Percentiles rank a stretch among this genome's conserved stretches.
phyloP scores from a whole-genome alignment of 2,888 invertebrate species.

The Apotomis capreana region DNA sequence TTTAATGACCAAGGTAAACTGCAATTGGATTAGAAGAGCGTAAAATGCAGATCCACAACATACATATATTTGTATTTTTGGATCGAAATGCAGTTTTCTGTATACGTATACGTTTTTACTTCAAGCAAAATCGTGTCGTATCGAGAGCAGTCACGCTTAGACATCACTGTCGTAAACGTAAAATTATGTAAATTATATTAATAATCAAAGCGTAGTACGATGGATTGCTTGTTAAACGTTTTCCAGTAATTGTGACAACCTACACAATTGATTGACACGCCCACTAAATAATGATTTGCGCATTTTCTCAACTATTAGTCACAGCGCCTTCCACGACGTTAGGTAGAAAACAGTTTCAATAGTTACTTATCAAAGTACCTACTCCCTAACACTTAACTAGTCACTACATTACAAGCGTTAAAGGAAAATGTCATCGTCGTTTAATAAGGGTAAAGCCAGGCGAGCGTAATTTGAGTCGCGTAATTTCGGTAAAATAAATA shows the following conservation, averaged over 20 bases:
- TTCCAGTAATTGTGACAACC: slow-evolving; percentile 18
- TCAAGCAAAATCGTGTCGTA: neutral
- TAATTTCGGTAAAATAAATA: too few relatives aligned
- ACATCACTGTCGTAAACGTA: neutral
- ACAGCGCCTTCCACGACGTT: neutral
- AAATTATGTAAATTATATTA: neutral
- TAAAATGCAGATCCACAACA: neutral
- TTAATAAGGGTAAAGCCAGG: too few relatives aligned
- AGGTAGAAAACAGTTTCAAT: neutral
- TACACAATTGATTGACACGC: slow-evolving; percentile 5
- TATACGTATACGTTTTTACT: neutral
- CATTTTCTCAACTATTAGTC: slow-evolving; percentile 14
- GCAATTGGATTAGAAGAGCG: neutral
- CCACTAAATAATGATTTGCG: neutral
- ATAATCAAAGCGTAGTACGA: neutral
- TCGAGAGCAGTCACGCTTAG: neutral
- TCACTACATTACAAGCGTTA: neutral
- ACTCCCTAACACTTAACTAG: neutral
- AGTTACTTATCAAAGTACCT: neutral
- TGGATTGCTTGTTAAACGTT: slow-evolving; percentile 10
- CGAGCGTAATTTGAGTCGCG: too few relatives aligned
- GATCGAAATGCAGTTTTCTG: neutral
- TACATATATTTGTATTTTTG: neutral
- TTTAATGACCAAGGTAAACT: slow-evolving; percentile 6
- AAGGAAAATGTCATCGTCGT: too few relatives aligned